Evolutionary conservation across 2,113 vertebrate genomes (phyloP).

Genomic region (Myanophis thanlyinensis): DNA sequence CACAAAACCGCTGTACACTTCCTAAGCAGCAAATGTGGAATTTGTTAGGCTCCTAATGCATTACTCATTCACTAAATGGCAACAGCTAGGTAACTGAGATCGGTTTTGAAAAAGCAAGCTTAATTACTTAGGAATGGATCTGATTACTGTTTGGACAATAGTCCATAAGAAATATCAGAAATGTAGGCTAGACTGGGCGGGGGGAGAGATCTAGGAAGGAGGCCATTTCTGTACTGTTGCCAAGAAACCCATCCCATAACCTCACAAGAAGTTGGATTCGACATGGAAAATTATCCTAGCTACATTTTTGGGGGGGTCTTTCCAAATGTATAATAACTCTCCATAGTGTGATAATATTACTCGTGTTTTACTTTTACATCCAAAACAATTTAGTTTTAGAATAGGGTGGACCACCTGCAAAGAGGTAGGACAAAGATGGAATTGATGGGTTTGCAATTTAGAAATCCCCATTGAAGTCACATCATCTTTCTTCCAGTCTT

Average conservation of each 20-base stretch:
- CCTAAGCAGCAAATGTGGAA: neutral
- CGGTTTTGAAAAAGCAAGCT: neutral
- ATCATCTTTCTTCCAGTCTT: neutral
- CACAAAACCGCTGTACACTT: neutral
- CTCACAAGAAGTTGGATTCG: neutral
- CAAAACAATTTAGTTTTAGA: neutral
- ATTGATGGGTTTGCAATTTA: neutral
- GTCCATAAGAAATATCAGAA: neutral
- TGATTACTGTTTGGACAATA: neutral
- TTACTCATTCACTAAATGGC: neutral
- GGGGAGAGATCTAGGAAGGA: neutral
- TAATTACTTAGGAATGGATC: neutral
- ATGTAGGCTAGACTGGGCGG: neutral
- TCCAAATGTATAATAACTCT: neutral
- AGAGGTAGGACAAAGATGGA: neutral
- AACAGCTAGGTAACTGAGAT: neutral
- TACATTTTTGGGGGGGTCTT: neutral
- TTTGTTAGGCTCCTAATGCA: neutral
- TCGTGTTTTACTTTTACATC: neutral
- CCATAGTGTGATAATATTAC: neutral
- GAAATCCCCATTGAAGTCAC: neutral
- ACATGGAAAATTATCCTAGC: neutral
- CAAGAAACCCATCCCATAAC: neutral
- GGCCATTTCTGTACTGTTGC: neutral
- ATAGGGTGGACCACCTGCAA: neutral